phyloP scores from a whole-genome alignment of 2,888 invertebrate species.

The Monochamus alternatus region DNA sequence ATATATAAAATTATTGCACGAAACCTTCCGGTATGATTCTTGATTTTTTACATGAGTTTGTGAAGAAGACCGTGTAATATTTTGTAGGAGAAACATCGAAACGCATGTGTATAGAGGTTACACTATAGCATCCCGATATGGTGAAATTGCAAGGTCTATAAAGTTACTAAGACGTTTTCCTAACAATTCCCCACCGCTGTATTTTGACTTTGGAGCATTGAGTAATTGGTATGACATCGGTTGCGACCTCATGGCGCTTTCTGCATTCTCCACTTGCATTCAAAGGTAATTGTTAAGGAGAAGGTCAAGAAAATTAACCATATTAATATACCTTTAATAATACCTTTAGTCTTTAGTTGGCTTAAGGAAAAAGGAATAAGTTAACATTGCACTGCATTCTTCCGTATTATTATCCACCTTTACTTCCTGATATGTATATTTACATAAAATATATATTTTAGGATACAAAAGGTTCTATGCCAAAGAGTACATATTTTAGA shows the following conservation, averaged over 20 bases:
- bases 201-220: slow-evolving; percentile 81
- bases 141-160: slow-evolving; percentile 51
- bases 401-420: neutral
- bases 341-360: no score
- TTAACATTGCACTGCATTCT: neutral
- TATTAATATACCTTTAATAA: no score
- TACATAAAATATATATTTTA: slow-evolving; percentile 45
- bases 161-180: neutral
- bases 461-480: slow-evolving; percentile 44
- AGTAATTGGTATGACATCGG: slow-evolving; percentile 93
- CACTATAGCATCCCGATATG: slow-evolving; percentile 71
- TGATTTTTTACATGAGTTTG: neutral
- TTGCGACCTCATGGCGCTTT: slow-evolving; percentile 81
- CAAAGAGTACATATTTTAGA: slow-evolving; percentile 49
- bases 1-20: slow-evolving; percentile 60
- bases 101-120: slow-evolving; percentile 86
- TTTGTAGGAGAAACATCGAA: slow-evolving; percentile 67
- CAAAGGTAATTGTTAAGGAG: slow-evolving; percentile 70
- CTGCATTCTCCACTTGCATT: slow-evolving; percentile 82
- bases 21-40: slow-evolving; percentile 56
- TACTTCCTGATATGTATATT: no score
- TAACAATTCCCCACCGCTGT: slow-evolving; percentile 30
- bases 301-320: no score
- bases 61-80: neutral
- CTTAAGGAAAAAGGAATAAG: neutral